Conservation (phyloP, 2,113 vertebrate species). For the Periophthalmus modestus region DNA sequence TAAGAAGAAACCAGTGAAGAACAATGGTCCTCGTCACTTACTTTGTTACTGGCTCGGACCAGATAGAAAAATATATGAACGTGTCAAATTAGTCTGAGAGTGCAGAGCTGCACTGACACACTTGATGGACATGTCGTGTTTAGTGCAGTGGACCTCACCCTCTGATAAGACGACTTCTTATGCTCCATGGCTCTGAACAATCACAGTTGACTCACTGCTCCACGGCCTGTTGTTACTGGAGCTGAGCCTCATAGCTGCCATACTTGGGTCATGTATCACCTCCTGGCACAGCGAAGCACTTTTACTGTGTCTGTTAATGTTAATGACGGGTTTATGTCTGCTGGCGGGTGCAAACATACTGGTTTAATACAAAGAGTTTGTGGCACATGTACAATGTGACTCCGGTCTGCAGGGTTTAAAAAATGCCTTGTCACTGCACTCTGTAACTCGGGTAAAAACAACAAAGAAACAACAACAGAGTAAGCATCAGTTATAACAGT, state of each 20-base stretch:
- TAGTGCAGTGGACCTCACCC: constrained; percentile 54
- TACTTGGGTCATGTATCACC: constrained; percentile 54
- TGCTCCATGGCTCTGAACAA: constrained; percentile 55
- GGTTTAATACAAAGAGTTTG: neutral
- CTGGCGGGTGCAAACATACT: neutral
- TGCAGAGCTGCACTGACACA: constrained; percentile 46
- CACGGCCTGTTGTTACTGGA: constrained; percentile 37
- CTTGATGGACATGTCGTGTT: constrained; percentile 35
- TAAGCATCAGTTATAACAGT: too few relatives aligned
- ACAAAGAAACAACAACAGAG: too few relatives aligned
- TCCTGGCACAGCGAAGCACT: constrained; percentile 32
- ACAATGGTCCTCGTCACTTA: too few relatives aligned
- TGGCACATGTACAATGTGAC: neutral
- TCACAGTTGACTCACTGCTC: constrained; percentile 58
- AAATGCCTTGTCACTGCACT: too few relatives aligned
- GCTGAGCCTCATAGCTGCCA: constrained; percentile 45
- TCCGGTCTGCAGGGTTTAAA: neutral
- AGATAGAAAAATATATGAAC: too few relatives aligned
- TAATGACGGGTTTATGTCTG: constrained; percentile 43
- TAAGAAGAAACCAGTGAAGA: too few relatives aligned
- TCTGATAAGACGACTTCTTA: constrained; percentile 45
- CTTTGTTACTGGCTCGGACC: too few relatives aligned
- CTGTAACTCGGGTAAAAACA: too few relatives aligned
- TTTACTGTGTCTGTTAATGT: constrained; percentile 51
- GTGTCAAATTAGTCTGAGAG: neutral